phyloP scores from a whole-genome alignment of 2,113 vertebrate genomes.

The Uria aalge region DNA sequence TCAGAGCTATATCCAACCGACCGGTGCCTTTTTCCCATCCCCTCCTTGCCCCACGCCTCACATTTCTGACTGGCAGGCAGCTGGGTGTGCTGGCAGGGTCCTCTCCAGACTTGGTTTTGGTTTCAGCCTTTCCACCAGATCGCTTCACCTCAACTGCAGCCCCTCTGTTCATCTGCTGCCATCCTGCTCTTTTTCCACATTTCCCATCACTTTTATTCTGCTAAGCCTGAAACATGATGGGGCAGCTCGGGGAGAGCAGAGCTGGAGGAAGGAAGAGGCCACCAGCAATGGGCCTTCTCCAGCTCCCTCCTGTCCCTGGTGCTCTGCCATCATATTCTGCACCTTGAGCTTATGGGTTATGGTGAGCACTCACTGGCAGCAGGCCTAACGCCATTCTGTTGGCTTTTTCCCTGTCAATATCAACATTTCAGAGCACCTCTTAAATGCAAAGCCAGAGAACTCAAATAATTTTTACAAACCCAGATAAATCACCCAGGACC shows the following conservation, averaged over 20 bases:
- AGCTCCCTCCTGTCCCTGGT: background rate
- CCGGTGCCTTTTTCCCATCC: background rate
- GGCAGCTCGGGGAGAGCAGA: background rate
- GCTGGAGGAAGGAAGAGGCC: background rate
- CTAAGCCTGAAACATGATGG: background rate
- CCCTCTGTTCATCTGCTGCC: background rate
- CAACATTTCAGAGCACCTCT: background rate
- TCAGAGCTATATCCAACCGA: background rate
- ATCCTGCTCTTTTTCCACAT: background rate
- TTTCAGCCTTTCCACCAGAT: background rate
- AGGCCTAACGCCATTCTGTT: background rate
- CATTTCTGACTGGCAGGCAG: background rate
- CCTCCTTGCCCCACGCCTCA: background rate
- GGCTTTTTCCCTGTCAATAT: background rate
- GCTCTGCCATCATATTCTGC: background rate
- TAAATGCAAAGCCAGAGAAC: background rate
- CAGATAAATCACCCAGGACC: background rate
- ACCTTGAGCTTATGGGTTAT: background rate
- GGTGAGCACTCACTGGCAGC: background rate
- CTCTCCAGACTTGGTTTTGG: background rate
- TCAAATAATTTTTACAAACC: background rate
- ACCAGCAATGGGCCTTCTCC: background rate
- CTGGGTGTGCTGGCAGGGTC: background rate
- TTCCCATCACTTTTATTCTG: background rate
- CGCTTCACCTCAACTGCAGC: fast-evolving